A percentile compares a stretch with the other conserved stretches of the same genome.
phyloP scores from a whole-genome alignment of 2,797 vertebrate genomes.

The Cossypha heuglini region DNA sequence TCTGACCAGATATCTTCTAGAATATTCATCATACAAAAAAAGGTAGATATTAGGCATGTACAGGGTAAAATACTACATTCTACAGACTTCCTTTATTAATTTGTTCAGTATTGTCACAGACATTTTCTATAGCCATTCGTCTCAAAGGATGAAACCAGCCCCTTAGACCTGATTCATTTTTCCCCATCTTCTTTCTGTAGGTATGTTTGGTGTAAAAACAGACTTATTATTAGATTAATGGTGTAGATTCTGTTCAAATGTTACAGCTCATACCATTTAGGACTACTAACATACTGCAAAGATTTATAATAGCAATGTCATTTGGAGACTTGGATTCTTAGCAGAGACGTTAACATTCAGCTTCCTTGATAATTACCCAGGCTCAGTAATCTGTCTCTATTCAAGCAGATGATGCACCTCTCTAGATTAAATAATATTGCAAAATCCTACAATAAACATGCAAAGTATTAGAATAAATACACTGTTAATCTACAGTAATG shows the following conservation, averaged over 20 bases:
- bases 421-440: background rate
- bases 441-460: background rate
- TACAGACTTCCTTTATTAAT: background rate
- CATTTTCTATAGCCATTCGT: background rate
- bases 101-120: background rate
- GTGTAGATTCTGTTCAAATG: background rate
- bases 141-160: background rate
- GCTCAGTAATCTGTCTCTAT: background rate
- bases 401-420: background rate
- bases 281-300: background rate
- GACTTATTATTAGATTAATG: background rate
- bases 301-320: background rate
- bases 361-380: background rate
- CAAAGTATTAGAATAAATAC: background rate
- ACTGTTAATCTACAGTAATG: background rate
- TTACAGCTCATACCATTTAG: background rate
- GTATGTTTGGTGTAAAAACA: background rate
- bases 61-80: background rate
- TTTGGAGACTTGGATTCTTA: background rate
- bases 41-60: background rate
- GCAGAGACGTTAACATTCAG: background rate
- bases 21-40: background rate
- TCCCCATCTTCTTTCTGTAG: background rate
- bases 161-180: background rate
- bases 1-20: background rate